Base-by-base conservation (phyloP, 2,113 vertebrate species). In the Gulo gulo region DNA sequence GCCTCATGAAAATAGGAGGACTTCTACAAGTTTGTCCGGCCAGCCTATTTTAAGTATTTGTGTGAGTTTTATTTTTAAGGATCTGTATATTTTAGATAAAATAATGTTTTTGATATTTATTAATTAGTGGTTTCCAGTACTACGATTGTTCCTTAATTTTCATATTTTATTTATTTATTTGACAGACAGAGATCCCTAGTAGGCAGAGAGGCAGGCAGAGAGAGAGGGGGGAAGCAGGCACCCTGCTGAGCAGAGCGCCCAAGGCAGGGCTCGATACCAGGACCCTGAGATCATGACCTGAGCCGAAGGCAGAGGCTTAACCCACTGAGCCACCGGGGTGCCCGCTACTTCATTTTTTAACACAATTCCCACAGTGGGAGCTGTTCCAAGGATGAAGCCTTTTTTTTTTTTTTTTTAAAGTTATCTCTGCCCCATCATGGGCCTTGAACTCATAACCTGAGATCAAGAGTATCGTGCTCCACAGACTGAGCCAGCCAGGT, bases 141-240 rank as follows among this genome's bases (percentile, higher is more conserved):
- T 85, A 78, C 50, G 45, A 13, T 59, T 61, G 14, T 88, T 91
- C 61, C 52, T 87, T 95, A 96, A 88, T 50, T 94, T 63, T 92
- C 50, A 52, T 52, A 52, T 52, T 52, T 52, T 52, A 52, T 52
- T 52, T 52, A 52, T 52, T 52, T 52, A 15, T 52, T 52, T 52
- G 15, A 16, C 50, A 52, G 50, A 52, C 50, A 52, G 50, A 52
- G 4, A 52, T 52, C 50, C 4, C 50, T 16, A 16, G 15, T 4
- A 52, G 50, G 15, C 14, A 52, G 50, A 52, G 50, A 52, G 50
- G 50, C 50, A 52, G 50, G 15, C 14, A 52, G 50, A 52, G 50
- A 52, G 50, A 52, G 50, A 52, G 50, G 14, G 14, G 15, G 3
- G 0, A 52, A 52, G 50, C 50, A 52, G 50, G 4, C 50, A 5